Evolutionary conservation across 2,113 vertebrate species (phyloP).

Genomic region (Lasiurus borealis): DNA sequence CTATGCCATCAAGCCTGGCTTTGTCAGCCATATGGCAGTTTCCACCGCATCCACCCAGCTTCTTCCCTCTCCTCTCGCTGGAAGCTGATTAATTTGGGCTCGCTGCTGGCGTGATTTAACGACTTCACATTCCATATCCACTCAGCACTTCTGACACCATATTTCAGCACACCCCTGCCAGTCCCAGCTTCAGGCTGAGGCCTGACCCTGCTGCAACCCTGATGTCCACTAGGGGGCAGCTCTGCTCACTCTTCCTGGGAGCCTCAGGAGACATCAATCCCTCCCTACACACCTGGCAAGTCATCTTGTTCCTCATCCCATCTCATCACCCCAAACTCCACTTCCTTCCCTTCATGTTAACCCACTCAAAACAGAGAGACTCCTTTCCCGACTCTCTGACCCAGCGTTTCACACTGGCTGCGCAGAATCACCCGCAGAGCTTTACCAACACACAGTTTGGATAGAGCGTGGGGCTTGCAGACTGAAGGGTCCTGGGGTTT

Average conservation of each 20-base stretch:
- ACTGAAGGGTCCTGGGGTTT: too few relatives aligned
- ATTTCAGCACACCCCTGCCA: not conserved
- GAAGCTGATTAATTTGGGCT: conserved; percentile 52
- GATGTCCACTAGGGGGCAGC: conserved; percentile 63
- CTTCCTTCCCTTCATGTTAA: not conserved
- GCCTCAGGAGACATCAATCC: not conserved
- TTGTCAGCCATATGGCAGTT: not conserved
- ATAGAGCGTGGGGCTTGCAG: too few relatives aligned
- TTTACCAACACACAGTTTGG: not conserved
- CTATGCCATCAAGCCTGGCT: not conserved
- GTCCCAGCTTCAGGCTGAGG: not conserved
- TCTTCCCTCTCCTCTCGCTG: conserved; percentile 22
- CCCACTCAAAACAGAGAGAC: not conserved
- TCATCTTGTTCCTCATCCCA: not conserved
- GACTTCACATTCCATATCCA: not conserved
- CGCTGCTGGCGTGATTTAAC: not conserved
- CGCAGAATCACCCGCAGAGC: not conserved
- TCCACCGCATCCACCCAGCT: not conserved
- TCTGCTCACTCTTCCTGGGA: not conserved
- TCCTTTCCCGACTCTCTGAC: not conserved
- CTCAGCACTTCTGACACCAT: not conserved
- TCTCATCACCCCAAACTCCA: not conserved
- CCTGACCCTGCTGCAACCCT: not conserved
- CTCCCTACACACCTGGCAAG: not conserved
- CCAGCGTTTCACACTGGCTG: not conserved